Base-by-base conservation (phyloP, 2,888 invertebrate genomes). In the Lobophora halterata region DNA sequence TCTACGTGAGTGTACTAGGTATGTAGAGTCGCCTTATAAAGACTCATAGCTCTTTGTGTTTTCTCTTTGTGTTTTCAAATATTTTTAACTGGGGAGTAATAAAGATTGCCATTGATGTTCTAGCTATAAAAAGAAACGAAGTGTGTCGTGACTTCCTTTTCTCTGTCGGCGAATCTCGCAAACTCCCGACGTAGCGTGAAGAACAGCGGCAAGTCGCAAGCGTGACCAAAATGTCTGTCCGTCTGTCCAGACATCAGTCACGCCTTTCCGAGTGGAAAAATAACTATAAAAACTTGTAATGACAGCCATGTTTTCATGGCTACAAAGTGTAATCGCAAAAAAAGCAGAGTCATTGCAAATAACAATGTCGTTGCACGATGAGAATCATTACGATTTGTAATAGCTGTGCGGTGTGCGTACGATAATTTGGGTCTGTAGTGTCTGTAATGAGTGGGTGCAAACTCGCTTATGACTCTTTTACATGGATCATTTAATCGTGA, bases 341-440 rank as follows among this genome's bases (percentile, higher is more conserved):
- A 42, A 46, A 53, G 52, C 60, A 27, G 23, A 61, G 65, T 74
- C 71, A 73, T 60, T 46, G 52, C 48, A 56, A 61, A 60, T 72
- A 72, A 73, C 58, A 58, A 73, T 18, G 63, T 52, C 45, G 6
- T 20, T 42, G 18, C 26, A 19, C 53, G 55, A 61, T 61, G 60
- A 46, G 60, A 68, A 68, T 61, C 55, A 49, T n/a, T n/a, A n/a
- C n/a, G 54, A 56, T 55, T 58, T 48, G 49, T 38, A 51, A 36
- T 37, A 39, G 35, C 36, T 32, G 33, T 36, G 27, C 28, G 3
- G 33, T 10, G 20, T 30, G 11, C 11, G 14, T 24, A 61, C 62
- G 55, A 67, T 75, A 71, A 77, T 72, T 65, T 65, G 36, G 55
- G 55, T 49, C 40, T 44, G 56, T 74, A 76, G 77, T 75, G 55